A percentile compares a stretch with the other conserved stretches of the same genome.
These are phyloP conservation scores for Nannoperca obscura DNA, from an alignment of 2,797 vertebrate genomes.

Conservation along the genomic window DNA sequence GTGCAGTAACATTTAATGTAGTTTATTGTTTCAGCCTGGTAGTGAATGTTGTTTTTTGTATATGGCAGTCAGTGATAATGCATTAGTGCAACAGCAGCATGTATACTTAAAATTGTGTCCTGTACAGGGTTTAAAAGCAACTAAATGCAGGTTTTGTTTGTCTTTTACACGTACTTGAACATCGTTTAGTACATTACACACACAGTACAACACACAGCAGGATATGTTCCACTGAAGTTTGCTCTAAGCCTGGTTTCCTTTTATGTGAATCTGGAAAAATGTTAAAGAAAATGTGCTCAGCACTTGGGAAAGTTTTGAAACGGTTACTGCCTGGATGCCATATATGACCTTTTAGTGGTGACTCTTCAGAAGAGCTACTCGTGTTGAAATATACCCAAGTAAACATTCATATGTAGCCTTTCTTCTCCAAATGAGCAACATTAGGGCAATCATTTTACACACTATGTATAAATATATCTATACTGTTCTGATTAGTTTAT, in stretches of 20 bases:
- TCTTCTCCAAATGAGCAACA: background rate
- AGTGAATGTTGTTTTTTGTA: slow-evolving; percentile 36
- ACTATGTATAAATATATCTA: background rate
- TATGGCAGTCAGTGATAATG: slow-evolving; percentile 34
- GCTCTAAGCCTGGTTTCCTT: background rate
- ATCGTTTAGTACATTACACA: background rate
- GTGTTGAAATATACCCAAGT: background rate
- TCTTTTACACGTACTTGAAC: background rate
- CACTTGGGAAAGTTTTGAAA: background rate
- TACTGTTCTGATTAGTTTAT: background rate
- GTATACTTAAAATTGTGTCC: slow-evolving; percentile 1
- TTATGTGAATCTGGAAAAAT: slow-evolving; percentile 1
- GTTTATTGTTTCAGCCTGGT: slow-evolving; percentile 42
- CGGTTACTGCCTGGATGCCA: background rate
- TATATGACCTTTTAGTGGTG: background rate
- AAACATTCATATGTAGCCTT: background rate
- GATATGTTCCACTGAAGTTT: background rate
- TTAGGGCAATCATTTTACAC: background rate
- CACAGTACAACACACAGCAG: background rate
- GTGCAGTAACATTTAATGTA: slow-evolving; percentile 33
- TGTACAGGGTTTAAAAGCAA: background rate
- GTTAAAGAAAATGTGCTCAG: slow-evolving; percentile 10
- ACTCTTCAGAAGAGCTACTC: slow-evolving; percentile 1
- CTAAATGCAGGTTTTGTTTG: background rate
- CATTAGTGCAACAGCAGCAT: slow-evolving; percentile 5